Evolutionary conservation across 1,140 invertebrate species (phyloP).

Genomic region (Danaus melanippus): DNA sequence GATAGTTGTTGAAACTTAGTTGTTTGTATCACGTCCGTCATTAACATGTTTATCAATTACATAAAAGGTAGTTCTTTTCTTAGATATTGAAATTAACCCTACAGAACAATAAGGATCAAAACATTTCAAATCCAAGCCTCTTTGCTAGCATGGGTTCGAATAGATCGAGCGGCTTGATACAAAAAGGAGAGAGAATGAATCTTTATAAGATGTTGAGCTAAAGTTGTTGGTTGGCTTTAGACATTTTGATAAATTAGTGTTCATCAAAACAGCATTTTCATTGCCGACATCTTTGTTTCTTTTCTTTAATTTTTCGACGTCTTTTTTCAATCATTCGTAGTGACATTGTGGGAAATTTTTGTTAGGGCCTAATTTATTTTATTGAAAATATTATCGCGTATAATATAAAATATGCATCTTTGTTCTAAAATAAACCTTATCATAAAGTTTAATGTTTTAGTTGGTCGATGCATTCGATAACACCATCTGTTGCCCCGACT

Average conservation of each 20-base stretch:
- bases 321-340: no score
- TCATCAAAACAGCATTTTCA: slow-evolving; percentile 45
- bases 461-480: slow-evolving; percentile 2
- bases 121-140: slow-evolving; percentile 20
- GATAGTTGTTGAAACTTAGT: slow-evolving; percentile 36
- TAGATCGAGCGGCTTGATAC: slow-evolving; percentile 27
- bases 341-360: no score
- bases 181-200: slow-evolving; percentile 3
- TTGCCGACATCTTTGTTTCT: slow-evolving; percentile 29
- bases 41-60: not conserved
- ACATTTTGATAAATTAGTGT: slow-evolving; percentile 58
- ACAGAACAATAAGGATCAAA: slow-evolving; percentile 3
- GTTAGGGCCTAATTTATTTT: no score
- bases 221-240: slow-evolving; percentile 31
- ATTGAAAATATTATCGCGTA: no score
- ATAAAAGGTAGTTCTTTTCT: no score
- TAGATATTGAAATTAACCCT: slow-evolving; percentile 12
- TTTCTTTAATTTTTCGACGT: slow-evolving; percentile 28
- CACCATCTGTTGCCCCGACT: slow-evolving; percentile 13
- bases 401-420: no score
- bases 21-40: slow-evolving; percentile 45
- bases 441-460: no score
- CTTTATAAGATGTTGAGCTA: slow-evolving; percentile 23
- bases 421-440: no score
- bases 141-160: slow-evolving; percentile 21